Conservation (phyloP, 2,797 vertebrate genomes). For the Acipenser ruthenus region DNA sequence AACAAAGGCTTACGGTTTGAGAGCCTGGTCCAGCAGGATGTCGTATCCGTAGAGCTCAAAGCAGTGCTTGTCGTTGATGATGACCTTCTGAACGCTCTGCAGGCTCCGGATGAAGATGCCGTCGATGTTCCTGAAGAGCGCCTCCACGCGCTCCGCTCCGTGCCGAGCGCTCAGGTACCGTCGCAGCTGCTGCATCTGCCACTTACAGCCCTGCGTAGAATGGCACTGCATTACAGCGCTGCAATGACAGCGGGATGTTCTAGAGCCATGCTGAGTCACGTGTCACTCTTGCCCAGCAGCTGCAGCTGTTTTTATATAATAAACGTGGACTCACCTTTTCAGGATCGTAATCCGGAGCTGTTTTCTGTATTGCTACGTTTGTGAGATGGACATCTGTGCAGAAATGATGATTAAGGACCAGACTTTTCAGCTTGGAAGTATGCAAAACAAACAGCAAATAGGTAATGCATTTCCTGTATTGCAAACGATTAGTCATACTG, state of each 20-base stretch:
- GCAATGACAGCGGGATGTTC: too few relatives aligned
- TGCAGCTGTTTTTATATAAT: background rate
- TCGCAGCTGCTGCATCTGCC: constrained; percentile 71
- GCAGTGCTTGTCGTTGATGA: constrained; percentile 82
- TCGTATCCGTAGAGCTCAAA: constrained; percentile 83
- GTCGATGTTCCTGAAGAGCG: constrained; percentile 64
- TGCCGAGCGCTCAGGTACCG: constrained; percentile 60
- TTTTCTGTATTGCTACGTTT: constrained; percentile 77
- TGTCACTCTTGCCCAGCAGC: background rate
- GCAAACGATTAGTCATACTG: constrained; percentile 17
- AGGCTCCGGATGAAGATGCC: constrained; percentile 76
- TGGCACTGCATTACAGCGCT: too few relatives aligned
- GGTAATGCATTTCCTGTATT: background rate
- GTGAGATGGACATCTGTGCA: constrained; percentile 75
- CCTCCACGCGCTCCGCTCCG: constrained; percentile 50
- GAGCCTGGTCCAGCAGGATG: constrained; percentile 65
- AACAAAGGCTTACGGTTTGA: constrained; percentile 64
- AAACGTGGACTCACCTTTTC: constrained; percentile 56
- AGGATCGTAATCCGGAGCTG: constrained; percentile 70
- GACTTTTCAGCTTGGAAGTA: constrained; percentile 13
- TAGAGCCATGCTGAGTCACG: background rate
- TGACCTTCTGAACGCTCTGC: constrained; percentile 75
- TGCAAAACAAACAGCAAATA: constrained; percentile 18
- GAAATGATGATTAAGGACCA: constrained; percentile 39
- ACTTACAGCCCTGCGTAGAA: constrained; percentile 68